phyloP scores from a whole-genome alignment of 1,140 invertebrate genomes.

The Arion vulgaris region DNA sequence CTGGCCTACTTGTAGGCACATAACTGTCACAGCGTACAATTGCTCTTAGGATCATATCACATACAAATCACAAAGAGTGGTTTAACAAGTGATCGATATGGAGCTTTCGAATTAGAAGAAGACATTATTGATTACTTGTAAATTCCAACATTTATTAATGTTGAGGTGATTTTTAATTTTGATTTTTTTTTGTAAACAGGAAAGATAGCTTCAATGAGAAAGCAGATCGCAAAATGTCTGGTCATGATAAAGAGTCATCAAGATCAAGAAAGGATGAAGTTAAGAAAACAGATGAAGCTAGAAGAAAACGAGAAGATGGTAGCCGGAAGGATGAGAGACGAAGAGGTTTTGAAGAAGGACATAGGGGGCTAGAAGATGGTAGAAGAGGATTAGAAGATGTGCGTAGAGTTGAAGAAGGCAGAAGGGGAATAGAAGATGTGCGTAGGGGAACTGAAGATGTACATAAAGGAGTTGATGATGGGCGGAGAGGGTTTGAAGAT shows the following conservation, averaged over 20 bases:
- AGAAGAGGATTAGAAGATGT: too few species aligned
- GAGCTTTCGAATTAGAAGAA: too few species aligned
- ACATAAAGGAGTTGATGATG: slow-evolving; percentile 23
- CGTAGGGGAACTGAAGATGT: not conserved
- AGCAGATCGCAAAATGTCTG: not conserved
- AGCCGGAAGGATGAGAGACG: slow-evolving; percentile 4
- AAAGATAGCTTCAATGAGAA: not conserved
- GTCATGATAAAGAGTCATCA: not conserved
- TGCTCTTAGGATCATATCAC: too few species aligned
- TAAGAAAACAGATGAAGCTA: not conserved
- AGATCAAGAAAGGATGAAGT: slow-evolving; percentile 15
- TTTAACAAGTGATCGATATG: too few species aligned
- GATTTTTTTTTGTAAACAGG: not conserved
- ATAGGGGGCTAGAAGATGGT: not conserved
- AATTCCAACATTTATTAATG: too few species aligned
- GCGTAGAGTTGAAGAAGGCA: not conserved
- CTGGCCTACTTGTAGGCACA: too few species aligned
- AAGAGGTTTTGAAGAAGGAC: not conserved
- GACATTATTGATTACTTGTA: too few species aligned
- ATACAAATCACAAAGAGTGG: too few species aligned
- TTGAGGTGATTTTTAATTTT: not conserved
- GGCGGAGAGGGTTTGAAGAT: slow-evolving; percentile 2
- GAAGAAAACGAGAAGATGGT: slow-evolving; percentile 20
- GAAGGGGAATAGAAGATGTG: not conserved
- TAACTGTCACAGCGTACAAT: too few species aligned